Evolutionary conservation across 1,140 invertebrate genomes (phyloP).

Genomic region (Elymnias hypermnestra): DNA sequence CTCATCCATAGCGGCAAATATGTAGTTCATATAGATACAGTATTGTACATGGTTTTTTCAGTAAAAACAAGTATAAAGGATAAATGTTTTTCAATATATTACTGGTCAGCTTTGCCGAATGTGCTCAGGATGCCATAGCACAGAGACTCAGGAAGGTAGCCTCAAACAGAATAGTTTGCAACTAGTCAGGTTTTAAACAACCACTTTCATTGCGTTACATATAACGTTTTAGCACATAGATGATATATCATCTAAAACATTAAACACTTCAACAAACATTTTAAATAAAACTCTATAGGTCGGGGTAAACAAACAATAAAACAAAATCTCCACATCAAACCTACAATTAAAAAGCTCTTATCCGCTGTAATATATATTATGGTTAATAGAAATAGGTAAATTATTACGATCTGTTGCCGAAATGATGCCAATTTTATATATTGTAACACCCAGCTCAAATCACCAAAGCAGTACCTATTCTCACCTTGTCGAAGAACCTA

Average conservation of each 20-base stretch:
- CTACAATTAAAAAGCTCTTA: conserved; percentile 54
- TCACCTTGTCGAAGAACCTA: conserved; percentile 33
- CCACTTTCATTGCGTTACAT: conserved; percentile 69
- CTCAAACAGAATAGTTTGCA: conserved; percentile 53
- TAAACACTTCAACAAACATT: conserved; percentile 60
- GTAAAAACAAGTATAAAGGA: no score
- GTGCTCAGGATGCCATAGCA: conserved; percentile 57
- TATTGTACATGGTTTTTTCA: no score
- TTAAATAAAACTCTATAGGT: conserved; percentile 56
- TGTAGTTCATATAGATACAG: no score
- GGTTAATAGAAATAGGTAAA: conserved; percentile 33
- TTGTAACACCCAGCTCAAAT: conserved; percentile 72
- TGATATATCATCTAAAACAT: conserved; percentile 59
- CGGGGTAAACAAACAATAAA: conserved; percentile 39
- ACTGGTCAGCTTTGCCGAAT: conserved; percentile 47
- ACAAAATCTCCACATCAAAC: conserved; percentile 57
- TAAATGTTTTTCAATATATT: no score
- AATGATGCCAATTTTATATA: conserved; percentile 67
- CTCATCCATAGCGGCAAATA: no score
- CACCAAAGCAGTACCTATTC: conserved; percentile 44
- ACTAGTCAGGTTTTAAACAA: conserved; percentile 55
- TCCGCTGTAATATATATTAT: conserved; percentile 49
- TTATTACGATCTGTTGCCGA: conserved; percentile 74
- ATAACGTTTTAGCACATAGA: conserved; percentile 73
- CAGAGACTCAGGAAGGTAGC: conserved; percentile 45